Evolutionary conservation across 2,888 invertebrate genomes (phyloP), one percentile per base, ranked within the genome.

Genomic region (Lepidochitona cinerea): DNA sequence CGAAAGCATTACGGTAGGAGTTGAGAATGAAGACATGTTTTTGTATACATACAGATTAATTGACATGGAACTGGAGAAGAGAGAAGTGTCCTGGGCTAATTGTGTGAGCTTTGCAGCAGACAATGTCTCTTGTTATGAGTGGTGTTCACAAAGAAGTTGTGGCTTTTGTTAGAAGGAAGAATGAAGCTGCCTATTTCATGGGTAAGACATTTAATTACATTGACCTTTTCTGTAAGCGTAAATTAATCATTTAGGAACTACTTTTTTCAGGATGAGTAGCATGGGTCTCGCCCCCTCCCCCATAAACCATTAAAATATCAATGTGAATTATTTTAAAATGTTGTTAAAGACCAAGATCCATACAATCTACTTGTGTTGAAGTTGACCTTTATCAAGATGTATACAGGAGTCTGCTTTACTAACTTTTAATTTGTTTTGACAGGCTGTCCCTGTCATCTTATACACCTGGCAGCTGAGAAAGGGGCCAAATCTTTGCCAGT

Each of bases 391-490:
- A n/a, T n/a, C n/a, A n/a, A n/a, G n/a, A n/a, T n/a, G 18, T 41
- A 41, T 41, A 41, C 41, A 41, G 9, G 41, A 18, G 18, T 18
- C 9, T 41, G 18, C 41, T 41, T 41, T 9, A 41, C 9, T 12
- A 41, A 41, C 18, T 9, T 41, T 41, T 41, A 18, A 41, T 41
- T 41, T 66, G 29, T 54, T 33, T 67, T 68, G n/a, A 29, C 32
- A 70, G 73, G 76, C 5, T 76, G 73, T 69, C 68, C 76, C 14
- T 74, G 76, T 33, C 76, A 76, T 65, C 64, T 76, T 0, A 72
- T 76, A 23, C 71, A 72, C 54, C 37, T 74, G 26, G 74, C 76
- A 23, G 73, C 74, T 26, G 70, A 74, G 33, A 73, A 74, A 37
- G 74, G 37, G 12, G 74, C 70, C 37, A 72, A 69, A 12, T 29